Base-by-base conservation (phyloP, 2,888 invertebrate genomes). In the Drosophila barbarae region DNA sequence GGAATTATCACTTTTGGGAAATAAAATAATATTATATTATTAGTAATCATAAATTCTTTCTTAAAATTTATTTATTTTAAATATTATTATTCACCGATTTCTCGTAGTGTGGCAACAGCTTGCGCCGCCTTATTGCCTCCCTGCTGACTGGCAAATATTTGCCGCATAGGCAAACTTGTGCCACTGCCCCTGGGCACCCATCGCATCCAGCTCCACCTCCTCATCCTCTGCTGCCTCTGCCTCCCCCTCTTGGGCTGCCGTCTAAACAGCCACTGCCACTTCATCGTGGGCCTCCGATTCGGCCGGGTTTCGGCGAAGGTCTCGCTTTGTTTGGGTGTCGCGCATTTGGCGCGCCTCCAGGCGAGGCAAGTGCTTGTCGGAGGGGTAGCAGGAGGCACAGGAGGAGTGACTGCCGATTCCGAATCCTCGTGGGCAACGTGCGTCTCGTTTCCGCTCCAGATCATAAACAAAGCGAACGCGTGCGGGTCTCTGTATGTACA, bases 401-500 rank as follows among this genome's bases (percentile, higher is more conserved):
- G 13, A 7, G n/a, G 18, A 41, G 39, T 41, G 39, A 23, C 41
- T 41, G 41, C 41, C 41, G 46, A 28, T 23, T 15, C 49, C 49
- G 57, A 55, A 64, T 39, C 60, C 39, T 53, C 57, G 57, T 59
- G 61, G 50, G 52, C 58, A 52, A 54, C 59, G 32, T 72, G 61
- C 70, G 73, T 69, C 51, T 53, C 70, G 71, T 76, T 84, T 81
- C 81, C 84, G 84, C 80, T 81, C 78, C 71, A 81, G 74, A 81
- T 84, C 76, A 76, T 81, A 73, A 78, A 73, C 76, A 84, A 78
- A 81, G 78, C 76, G 63, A 42, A 50, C 50, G 66, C 61, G 73
- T 73, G 67, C 58, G 46, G 56, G 66, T 59, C 9, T 7, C 58
- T 63, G 50, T 61, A 49, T 72, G 65, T 61, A 57, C 58, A 59